phyloP scores from a whole-genome alignment of 2,888 invertebrate species.

The Apodemia hepburni region DNA sequence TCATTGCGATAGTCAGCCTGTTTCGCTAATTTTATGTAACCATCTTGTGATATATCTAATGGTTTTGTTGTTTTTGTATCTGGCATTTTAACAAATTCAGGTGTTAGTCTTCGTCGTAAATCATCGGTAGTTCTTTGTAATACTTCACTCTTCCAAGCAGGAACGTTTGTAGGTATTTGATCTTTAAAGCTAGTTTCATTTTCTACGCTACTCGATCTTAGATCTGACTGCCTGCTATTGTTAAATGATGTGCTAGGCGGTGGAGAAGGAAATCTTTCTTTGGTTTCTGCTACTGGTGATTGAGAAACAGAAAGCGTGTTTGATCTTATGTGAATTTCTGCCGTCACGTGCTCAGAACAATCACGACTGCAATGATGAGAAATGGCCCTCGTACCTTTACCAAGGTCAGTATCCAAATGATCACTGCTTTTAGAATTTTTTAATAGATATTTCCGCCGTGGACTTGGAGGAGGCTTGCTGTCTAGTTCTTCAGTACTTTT shows the following conservation, averaged over 20 bases:
- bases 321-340: conserved; percentile 70
- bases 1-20: conserved; percentile 50
- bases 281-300: conserved; percentile 60
- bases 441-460: conserved; percentile 51
- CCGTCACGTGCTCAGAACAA: conserved; percentile 60
- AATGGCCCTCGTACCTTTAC: conserved; percentile 48
- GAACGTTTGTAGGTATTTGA: conserved; percentile 40
- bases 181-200: conserved; percentile 39
- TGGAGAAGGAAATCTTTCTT: conserved; percentile 52
- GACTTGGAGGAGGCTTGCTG: conserved; percentile 50
- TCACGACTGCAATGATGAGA: conserved; percentile 40
- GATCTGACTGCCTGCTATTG: conserved; percentile 44
- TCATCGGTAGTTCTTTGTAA: conserved; percentile 71
- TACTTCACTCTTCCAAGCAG: conserved; percentile 70
- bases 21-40: conserved; percentile 70
- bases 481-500: conserved; percentile 75
- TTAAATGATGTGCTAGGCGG: conserved; percentile 52
- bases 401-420: conserved; percentile 61
- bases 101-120: conserved; percentile 57
- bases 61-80: conserved; percentile 54
- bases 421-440: conserved; percentile 68
- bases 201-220: conserved; percentile 48
- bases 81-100: conserved; percentile 61
- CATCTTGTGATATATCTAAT: conserved; percentile 71
- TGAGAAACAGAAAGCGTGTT: conserved; percentile 62